Evolutionary conservation across 2,888 invertebrate species (phyloP), one percentile per base, ranked within the genome.

Genomic region (Lomographa bimaculata): DNA sequence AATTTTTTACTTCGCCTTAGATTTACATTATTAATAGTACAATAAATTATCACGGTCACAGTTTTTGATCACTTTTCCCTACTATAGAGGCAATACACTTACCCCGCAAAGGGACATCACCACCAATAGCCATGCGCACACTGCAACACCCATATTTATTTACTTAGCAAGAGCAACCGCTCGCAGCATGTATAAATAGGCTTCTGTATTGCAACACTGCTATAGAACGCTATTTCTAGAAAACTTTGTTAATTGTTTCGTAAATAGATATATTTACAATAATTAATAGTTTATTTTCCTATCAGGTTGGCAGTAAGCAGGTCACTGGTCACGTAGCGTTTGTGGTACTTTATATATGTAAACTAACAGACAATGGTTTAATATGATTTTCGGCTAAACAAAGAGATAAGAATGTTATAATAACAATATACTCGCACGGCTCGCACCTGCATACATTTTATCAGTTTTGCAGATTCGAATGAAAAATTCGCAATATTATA

Each of bases 31-130:
- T n/a, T n/a, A n/a, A n/a, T n/a, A n/a, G n/a, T n/a, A n/a, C n/a
- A n/a, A n/a, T n/a, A n/a, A n/a, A n/a, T n/a, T n/a, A n/a, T n/a
- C n/a, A n/a, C n/a, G n/a, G n/a, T n/a, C n/a, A n/a, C n/a, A n/a
- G n/a, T n/a, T n/a, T n/a, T n/a, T n/a, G n/a, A n/a, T n/a, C n/a
- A n/a, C n/a, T n/a, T n/a, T n/a, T n/a, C n/a, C n/a, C n/a, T n/a
- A n/a, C n/a, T n/a, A n/a, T n/a, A n/a, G n/a, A n/a, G n/a, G n/a
- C n/a, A n/a, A 7, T 5, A 16, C 7, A 55, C 71, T 70, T 50
- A 74, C 73, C 66, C 53, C 58, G 40, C 51, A 53, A 18, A 67
- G 21, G 28, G 50, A 43, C 37, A 54, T 48, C 37, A 48, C 36
- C 7, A 58, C 14, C 17, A 66, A 33, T 12, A 63, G 37, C 48